Base-by-base conservation (phyloP, 53 echinoderm and acorn worm genomes). In the Mesocentrotus franciscanus region DNA sequence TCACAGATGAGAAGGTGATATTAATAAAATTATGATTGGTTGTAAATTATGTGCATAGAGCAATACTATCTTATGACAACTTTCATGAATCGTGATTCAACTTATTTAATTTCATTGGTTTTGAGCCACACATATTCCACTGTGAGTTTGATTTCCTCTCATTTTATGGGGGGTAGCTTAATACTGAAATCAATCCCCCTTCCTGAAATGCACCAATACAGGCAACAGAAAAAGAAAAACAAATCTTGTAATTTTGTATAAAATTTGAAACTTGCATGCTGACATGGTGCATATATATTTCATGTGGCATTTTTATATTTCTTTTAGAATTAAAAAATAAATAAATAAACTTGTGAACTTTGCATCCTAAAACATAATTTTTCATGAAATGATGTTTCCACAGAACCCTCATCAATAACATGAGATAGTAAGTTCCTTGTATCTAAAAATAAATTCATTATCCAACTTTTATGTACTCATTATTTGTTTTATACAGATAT, bases 361-460 rank as follows among this genome's bases (percentile, higher is more conserved):
- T 74, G 74, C 74, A 74, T 74, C 49, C 49, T 49, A 4, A 49
- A 49, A 49, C 49, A 49, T 49, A 49, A 4, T 49, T 49, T 49
- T 49, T 49, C 32, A 29, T 32, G 14, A 74, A 74, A 74, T 74
- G 29, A 8, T 74, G 9, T 79, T 59, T n/a, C 12, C 56, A 87
- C 13, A 57, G 58, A 87, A 58, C n/a, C 29, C 58, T 57, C 58
- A 58, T 58, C 7, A 58, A 11, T 58, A 2, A 57, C 11, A 57
- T 4, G 56, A 58, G 34, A 87, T 87, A 58, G 39, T 87, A 8
- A 27, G 58, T 87, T 87, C 58, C 27, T 66, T 71, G 92, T 92
- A 92, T 92, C 92, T 92, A 92, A 92, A 78, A 92, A 92, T 92
- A 92, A 92, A 92, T 92, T 56, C 64, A 72, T 36, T 34, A 35